Evolutionary conservation across 2,888 invertebrate genomes (phyloP).

Genomic region (Patella ulyssiponensis): DNA sequence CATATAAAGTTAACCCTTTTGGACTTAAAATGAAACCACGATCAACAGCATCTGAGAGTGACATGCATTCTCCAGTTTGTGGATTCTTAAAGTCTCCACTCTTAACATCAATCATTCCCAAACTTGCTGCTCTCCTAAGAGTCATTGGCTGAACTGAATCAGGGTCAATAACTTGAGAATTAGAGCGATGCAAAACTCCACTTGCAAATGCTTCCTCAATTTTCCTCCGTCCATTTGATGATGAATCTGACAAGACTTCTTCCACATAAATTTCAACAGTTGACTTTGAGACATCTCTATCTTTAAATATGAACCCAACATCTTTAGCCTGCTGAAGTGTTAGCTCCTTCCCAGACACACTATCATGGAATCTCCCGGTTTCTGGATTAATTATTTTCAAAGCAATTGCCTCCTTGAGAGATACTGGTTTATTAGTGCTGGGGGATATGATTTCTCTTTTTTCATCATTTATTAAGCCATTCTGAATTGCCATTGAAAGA

Average conservation of each 20-base stretch:
- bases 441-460: constrained; percentile 40
- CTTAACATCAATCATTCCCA: constrained; percentile 74
- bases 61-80: constrained; percentile 61
- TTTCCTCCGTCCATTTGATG: constrained; percentile 48
- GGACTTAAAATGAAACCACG: constrained; percentile 64
- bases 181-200: constrained; percentile 59
- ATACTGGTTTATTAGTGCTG: constrained; percentile 77
- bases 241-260: constrained; percentile 55
- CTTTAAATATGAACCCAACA: constrained; percentile 40
- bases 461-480: constrained; percentile 77
- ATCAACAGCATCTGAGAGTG: constrained; percentile 57
- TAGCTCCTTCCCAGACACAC: constrained; percentile 75
- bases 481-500: constrained; percentile 86
- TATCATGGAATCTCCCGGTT: constrained; percentile 76
- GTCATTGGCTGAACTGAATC: constrained; percentile 63
- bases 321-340: constrained; percentile 74
- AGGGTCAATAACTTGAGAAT: constrained; percentile 65
- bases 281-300: constrained; percentile 44
- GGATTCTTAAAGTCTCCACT: constrained; percentile 65
- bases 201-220: constrained; percentile 61
- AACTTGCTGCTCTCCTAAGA: constrained; percentile 64
- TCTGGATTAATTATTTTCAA: constrained; percentile 60
- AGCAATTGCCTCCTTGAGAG: constrained; percentile 84
- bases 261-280: constrained; percentile 60
- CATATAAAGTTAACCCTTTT: constrained; percentile 60